A percentile compares a stretch with the other conserved stretches of the same genome.
phyloP scores from a whole-genome alignment of 2,797 vertebrate species.

The Gastrophryne carolinensis region DNA sequence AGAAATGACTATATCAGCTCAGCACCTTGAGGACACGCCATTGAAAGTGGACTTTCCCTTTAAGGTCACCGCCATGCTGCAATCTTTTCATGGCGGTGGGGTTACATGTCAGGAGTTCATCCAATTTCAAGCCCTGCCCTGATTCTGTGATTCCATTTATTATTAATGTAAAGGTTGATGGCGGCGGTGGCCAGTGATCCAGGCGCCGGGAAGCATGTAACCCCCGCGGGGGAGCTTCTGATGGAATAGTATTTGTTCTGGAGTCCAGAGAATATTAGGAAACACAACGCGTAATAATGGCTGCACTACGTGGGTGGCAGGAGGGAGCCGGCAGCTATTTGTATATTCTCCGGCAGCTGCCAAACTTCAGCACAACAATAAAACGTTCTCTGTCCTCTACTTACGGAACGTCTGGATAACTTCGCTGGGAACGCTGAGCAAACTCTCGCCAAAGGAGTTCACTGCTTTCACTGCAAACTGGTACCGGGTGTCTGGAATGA shows the following conservation, averaged over 20 bases:
- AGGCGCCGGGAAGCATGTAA: slow-evolving; percentile 57
- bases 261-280: slow-evolving; percentile 25
- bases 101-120: slow-evolving; percentile 32
- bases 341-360: background rate
- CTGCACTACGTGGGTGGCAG: background rate
- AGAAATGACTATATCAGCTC: no score
- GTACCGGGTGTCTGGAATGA: slow-evolving; percentile 84
- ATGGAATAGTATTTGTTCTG: background rate
- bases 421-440: slow-evolving; percentile 77
- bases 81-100: slow-evolving; percentile 15
- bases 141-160: background rate
- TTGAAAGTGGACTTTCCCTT: no score
- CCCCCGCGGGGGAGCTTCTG: slow-evolving; percentile 24
- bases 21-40: no score
- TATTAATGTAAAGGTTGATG: slow-evolving; percentile 5
- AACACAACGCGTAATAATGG: slow-evolving; percentile 22
- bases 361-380: background rate
- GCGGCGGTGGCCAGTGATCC: background rate
- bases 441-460: slow-evolving; percentile 80
- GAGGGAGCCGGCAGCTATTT: background rate
- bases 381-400: slow-evolving; percentile 52
- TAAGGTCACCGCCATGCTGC: slow-evolving; percentile 12
- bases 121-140: slow-evolving; percentile 5
- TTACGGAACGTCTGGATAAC: slow-evolving; percentile 80
- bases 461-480: slow-evolving; percentile 86